These are phyloP conservation scores for Atlantisia rogersi DNA, from an alignment of 2,113 vertebrate genomes.

Conservation along the genomic window DNA sequence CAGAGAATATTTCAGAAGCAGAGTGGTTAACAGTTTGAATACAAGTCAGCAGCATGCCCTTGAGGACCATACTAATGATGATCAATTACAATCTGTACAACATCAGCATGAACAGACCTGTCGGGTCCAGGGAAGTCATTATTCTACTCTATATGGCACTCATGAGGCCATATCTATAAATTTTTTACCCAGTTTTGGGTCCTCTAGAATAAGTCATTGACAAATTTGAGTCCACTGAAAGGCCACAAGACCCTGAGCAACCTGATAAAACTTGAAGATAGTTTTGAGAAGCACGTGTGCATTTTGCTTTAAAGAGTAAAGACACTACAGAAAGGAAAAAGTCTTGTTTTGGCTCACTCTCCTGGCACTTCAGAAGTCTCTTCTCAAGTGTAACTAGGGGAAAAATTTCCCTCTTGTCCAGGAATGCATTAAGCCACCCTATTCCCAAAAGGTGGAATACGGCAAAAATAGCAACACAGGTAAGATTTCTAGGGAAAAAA, in stretches of 20 bases:
- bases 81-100: not conserved
- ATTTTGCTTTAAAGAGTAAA: not conserved
- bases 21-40: not conserved
- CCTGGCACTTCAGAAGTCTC: not conserved
- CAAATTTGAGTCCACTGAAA: not conserved
- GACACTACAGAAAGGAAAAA: not conserved
- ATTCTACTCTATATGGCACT: not conserved
- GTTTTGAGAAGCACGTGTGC: not conserved
- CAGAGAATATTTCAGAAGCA: not conserved
- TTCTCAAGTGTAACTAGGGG: too few species aligned
- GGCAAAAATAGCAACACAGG: not conserved
- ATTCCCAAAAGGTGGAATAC: not conserved
- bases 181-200: not conserved
- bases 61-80: too few species aligned
- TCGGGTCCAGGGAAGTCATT: not conserved
- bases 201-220: not conserved
- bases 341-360: not conserved
- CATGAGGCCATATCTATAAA: not conserved
- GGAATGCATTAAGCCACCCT: not conserved
- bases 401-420: too few species aligned
- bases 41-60: not conserved
- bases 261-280: not conserved
- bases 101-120: not conserved
- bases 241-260: not conserved
- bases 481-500: not conserved